A percentile compares a stretch with the other conserved stretches of the same genome.
phyloP scores from a whole-genome alignment of 2,888 invertebrate genomes.

The Anodontia alba region DNA sequence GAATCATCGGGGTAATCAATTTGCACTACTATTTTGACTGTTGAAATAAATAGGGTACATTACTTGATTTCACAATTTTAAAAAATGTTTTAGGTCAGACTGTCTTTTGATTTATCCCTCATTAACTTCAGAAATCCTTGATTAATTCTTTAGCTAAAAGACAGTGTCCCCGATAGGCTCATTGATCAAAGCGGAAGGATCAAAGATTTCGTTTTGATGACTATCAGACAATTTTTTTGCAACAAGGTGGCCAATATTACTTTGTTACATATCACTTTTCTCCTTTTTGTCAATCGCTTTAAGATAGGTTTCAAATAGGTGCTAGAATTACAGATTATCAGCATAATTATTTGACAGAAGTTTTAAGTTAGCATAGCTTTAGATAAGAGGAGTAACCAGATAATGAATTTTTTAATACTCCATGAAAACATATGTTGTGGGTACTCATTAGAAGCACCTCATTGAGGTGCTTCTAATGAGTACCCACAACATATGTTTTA shows the following conservation, averaged over 20 bases:
- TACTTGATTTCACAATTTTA: neutral
- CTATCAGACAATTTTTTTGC: conserved; percentile 3
- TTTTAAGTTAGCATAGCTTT: no score
- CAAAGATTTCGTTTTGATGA: neutral
- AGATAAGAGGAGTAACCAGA: no score
- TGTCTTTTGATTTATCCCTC: neutral
- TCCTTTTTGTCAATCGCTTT: neutral
- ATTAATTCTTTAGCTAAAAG: neutral
- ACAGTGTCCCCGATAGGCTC: neutral
- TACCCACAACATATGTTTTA: no score
- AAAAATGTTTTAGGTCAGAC: neutral
- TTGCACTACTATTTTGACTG: no score
- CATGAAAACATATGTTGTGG: no score
- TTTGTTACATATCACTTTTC: conserved; percentile 5
- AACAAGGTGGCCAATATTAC: conserved; percentile 14
- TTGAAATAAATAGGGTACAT: neutral
- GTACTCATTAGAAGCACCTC: no score
- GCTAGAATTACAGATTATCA: conserved; percentile 9
- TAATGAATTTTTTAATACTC: no score
- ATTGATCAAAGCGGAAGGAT: neutral
- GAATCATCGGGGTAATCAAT: no score
- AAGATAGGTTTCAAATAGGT: neutral
- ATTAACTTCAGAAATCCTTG: neutral
- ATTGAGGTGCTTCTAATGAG: no score
- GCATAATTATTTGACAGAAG: conserved; percentile 24